phyloP scores from a whole-genome alignment of 2,113 vertebrate genomes.

The Menura novaehollandiae region DNA sequence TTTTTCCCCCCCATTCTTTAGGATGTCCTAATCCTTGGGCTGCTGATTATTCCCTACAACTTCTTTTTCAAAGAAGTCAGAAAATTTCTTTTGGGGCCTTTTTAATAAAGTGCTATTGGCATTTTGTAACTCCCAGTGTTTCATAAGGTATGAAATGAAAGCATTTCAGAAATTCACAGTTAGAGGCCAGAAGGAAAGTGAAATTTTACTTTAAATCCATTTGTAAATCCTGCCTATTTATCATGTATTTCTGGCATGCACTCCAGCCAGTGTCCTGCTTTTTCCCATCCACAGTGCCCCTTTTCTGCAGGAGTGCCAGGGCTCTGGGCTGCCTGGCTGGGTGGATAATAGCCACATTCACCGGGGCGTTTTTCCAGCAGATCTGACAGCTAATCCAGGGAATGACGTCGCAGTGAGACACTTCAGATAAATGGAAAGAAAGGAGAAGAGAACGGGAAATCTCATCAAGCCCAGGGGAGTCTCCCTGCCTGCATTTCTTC shows the following conservation, averaged over 20 bases:
- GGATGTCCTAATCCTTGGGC: background rate
- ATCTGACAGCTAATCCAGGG: background rate
- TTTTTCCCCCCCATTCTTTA: background rate
- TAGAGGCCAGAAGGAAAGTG: background rate
- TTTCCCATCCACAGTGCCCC: background rate
- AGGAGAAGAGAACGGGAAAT: background rate
- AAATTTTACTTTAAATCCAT: background rate
- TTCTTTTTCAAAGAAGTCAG: background rate
- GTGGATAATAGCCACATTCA: background rate
- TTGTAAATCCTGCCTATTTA: background rate
- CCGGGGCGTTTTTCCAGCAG: background rate
- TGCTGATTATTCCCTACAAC: background rate
- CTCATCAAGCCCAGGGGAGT: background rate
- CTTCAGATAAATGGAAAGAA: slow-evolving; percentile 2
- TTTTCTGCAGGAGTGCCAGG: background rate
- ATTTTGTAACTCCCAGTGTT: background rate
- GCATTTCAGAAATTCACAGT: background rate
- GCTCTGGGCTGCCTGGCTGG: background rate
- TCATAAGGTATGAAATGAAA: background rate
- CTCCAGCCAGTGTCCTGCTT: background rate
- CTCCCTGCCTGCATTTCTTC: background rate
- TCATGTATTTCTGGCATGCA: background rate
- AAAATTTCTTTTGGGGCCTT: background rate
- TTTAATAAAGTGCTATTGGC: background rate
- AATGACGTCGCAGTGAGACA: background rate